Evolutionary conservation across 2,888 invertebrate species (phyloP).

Genomic region (Terebella lapidaria): DNA sequence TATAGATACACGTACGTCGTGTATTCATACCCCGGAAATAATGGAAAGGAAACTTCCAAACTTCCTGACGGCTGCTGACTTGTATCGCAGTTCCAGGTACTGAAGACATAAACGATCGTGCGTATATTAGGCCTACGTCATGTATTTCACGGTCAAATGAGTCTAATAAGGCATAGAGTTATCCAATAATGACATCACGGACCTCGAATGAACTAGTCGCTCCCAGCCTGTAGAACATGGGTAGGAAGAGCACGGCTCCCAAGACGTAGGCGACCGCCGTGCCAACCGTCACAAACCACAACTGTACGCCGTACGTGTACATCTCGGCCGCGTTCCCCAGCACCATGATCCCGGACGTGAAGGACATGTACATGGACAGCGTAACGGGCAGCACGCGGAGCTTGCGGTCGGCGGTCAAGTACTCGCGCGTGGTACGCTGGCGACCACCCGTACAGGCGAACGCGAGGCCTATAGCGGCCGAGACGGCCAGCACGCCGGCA

Average conservation of each 20-base stretch:
- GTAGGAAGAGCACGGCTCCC: background rate
- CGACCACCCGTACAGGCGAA: slow-evolving; percentile 2
- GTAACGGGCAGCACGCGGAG: background rate
- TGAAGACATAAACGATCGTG: background rate
- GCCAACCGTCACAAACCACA: background rate
- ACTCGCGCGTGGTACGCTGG: background rate
- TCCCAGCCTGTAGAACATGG: background rate
- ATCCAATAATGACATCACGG: too few species aligned
- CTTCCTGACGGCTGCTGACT: background rate
- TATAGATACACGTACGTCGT: too few species aligned
- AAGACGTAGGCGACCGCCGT: background rate
- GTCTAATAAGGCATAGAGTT: background rate
- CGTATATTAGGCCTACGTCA: too few species aligned
- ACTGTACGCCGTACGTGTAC: background rate
- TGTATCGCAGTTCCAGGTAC: background rate
- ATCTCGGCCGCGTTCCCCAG: slow-evolving; percentile 3
- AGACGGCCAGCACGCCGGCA: background rate
- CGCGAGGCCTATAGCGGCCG: background rate
- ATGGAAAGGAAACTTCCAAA: background rate
- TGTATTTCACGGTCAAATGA: background rate
- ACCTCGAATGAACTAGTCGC: background rate
- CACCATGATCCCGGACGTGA: background rate
- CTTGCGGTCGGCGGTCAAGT: background rate
- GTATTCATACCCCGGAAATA: background rate
- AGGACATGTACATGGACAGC: background rate